Percentiles rank a stretch among this genome's conserved stretches.
phyloP scores from a whole-genome alignment of 2,888 invertebrate genomes.

The Harmothoe impar region DNA sequence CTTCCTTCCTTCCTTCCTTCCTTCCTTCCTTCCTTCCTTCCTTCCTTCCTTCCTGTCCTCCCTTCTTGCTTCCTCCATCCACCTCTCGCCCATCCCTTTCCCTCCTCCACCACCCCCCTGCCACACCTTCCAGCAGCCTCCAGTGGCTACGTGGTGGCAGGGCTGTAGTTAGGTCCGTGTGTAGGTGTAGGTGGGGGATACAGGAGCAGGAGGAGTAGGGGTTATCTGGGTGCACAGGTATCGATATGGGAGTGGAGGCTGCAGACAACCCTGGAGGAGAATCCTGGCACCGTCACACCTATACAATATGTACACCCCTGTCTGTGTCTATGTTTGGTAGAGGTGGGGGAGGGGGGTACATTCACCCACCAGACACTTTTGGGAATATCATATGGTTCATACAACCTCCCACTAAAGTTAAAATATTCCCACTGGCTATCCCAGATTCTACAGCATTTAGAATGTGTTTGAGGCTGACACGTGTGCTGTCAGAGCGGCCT shows the following conservation, averaged over 20 bases:
- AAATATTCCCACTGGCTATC: no score
- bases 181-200: background rate
- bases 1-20: background rate
- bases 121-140: background rate
- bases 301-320: constrained; percentile 37
- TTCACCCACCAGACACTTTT: background rate
- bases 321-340: background rate
- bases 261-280: background rate
- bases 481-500: no score
- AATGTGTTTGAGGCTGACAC: no score
- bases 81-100: background rate
- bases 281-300: background rate
- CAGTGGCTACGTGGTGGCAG: background rate
- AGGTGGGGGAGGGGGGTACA: background rate
- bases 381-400: background rate
- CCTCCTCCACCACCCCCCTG: background rate
- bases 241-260: constrained; percentile 10
- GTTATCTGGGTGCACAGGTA: constrained; percentile 26
- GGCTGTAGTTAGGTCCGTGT: background rate
- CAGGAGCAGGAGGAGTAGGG: background rate
- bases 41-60: background rate
- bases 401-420: no score
- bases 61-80: background rate
- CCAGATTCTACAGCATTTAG: no score
- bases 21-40: background rate